Evolutionary conservation across 2,888 invertebrate genomes (phyloP).

Genomic region (Pandemis cinnamomeana): DNA sequence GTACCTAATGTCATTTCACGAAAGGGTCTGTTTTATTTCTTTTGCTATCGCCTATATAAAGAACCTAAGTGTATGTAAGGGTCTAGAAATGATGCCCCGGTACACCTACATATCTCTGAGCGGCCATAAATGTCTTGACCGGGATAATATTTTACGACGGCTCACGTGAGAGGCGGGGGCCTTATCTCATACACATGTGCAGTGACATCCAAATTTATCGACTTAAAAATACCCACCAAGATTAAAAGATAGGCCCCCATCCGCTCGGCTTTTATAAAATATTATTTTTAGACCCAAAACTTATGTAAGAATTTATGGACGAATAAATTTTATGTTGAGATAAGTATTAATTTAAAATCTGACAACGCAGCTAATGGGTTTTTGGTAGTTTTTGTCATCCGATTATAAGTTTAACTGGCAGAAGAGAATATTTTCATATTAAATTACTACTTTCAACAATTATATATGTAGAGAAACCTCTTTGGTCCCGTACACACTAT

Average conservation of each 20-base stretch:
- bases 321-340: constrained; percentile 36
- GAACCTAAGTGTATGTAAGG: constrained; percentile 27
- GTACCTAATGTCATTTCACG: neutral
- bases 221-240: constrained; percentile 80
- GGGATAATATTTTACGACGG: constrained; percentile 82
- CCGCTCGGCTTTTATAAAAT: constrained; percentile 66
- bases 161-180: constrained; percentile 72
- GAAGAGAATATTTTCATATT: no score
- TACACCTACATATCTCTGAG: constrained; percentile 70
- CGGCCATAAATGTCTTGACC: constrained; percentile 77
- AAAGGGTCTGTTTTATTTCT: constrained; percentile 32
- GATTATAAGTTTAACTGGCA: constrained; percentile 2
- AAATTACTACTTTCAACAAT: neutral
- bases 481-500: no score
- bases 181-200: constrained; percentile 80
- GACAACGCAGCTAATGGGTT: constrained; percentile 38
- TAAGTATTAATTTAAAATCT: constrained; percentile 40
- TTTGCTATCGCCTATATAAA: constrained; percentile 30
- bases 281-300: constrained; percentile 62
- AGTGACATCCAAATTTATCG: constrained; percentile 82
- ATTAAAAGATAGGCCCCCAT: constrained; percentile 75
- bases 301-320: constrained; percentile 36
- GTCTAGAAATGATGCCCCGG: constrained; percentile 71
- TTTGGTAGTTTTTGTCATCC: constrained; percentile 29
- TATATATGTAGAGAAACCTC: neutral